phyloP scores from a whole-genome alignment of 2,113 vertebrate genomes.

The Miniopterus natalensis region DNA sequence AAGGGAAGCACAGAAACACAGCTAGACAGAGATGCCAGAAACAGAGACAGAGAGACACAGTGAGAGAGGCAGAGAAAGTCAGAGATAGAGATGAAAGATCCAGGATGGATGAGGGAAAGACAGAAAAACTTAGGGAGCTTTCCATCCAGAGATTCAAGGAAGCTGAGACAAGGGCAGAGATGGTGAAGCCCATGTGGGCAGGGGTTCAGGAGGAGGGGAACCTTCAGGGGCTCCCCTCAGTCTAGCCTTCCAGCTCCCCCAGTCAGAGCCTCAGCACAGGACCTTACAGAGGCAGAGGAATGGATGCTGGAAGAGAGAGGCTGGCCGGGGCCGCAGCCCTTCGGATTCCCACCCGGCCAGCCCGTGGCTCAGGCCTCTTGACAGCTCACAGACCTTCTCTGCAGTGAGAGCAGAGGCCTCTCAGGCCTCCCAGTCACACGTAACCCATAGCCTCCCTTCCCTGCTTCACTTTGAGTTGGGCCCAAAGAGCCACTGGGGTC shows the following conservation, averaged over 20 bases:
- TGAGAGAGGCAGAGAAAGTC: background rate
- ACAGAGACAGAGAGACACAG: background rate
- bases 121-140: background rate
- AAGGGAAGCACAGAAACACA: slow-evolving; percentile 65
- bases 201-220: too few relatives aligned
- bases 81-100: background rate
- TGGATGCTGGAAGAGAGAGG: background rate
- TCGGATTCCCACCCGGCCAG: background rate
- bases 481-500: background rate
- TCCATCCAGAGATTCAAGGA: background rate
- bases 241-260: background rate
- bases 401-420: background rate
- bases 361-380: background rate
- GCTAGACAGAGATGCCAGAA: background rate
- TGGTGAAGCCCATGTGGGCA: background rate
- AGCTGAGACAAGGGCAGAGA: background rate
- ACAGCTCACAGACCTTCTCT: background rate
- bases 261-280: background rate
- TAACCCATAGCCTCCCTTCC: background rate
- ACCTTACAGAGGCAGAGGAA: background rate
- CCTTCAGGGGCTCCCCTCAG: background rate
- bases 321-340: background rate
- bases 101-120: rapidly evolving
- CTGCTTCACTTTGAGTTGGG: background rate
- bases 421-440: background rate